Base-by-base conservation (phyloP, 1,140 invertebrate species). In the Sinonovacula constricta region DNA sequence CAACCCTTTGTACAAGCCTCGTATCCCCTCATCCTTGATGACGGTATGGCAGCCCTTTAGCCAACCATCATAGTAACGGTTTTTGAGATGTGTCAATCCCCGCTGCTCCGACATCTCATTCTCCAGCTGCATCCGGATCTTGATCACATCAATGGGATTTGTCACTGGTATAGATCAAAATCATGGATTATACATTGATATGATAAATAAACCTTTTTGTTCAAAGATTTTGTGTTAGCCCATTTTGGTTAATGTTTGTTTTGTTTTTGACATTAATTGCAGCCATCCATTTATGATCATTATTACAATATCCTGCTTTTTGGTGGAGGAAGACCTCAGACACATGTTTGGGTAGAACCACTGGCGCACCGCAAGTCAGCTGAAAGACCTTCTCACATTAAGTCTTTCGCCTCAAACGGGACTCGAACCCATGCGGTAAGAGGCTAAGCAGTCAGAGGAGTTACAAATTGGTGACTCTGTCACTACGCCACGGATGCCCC, bases 101-200 rank as follows among this genome's bases (percentile, higher is more conserved):
- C 75, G 83, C 36, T 83, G 80, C 31, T 53, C 24, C 0, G 76
- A 28, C 54, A 87, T 57, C 53, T 88, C 86, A 71, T 84, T 86
- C 66, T 88, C 85, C 0, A 88, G 66, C 53, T 88, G 86, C 84
- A 88, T 83, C 3, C 86, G 82, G 36, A 83, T 87, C 75, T 88
- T 88, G 4, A 88, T 79, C 3, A 88, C 86, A 81, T 88, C 86
- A 24, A 88, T 78, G 1, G 86, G 86, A 49, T 86, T 88, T 65
- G 86, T 88, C 1, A 85, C 85, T 86, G 62, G 56, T 36, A 10
- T 34, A 30, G 70, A 24, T 3, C 2, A 31, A 39, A n/a, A n/a
- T 65, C 24, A 63, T 4, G 63, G 7, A 10, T 45, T 10, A 18
- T 45, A 45, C 39, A 45, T 45, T 7, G 18, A 45, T 45, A 45